Conservation (phyloP, 92 coral and sea anemone species). For the Diadumene lineata region DNA sequence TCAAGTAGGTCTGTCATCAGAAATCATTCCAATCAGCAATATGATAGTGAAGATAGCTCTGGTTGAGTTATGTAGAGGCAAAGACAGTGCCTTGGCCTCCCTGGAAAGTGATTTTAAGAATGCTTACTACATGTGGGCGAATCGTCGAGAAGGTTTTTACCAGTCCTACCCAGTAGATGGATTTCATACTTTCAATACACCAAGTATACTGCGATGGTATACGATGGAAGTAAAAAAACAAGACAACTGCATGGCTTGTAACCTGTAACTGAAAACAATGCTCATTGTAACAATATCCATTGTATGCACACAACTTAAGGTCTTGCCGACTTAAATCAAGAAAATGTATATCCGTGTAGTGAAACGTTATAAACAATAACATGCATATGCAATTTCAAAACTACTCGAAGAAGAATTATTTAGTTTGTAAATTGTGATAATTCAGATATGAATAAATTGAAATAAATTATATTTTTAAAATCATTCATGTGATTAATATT, state of each 20-base stretch:
- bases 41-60: constrained; percentile 88
- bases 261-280: not conserved
- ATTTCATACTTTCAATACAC: constrained; percentile 73
- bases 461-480: too few species aligned
- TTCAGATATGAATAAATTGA: too few species aligned
- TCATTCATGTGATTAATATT: too few species aligned
- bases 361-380: too few species aligned
- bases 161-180: constrained; percentile 71
- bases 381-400: too few species aligned
- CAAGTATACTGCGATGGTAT: constrained; percentile 90
- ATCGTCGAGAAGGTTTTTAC: constrained; percentile 79
- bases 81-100: constrained; percentile 81
- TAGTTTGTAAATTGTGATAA: too few species aligned
- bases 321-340: not conserved
- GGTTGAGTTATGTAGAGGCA: constrained; percentile 86
- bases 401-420: too few species aligned
- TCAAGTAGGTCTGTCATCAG: constrained; percentile 94
- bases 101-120: constrained; percentile 78
- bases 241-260: constrained; percentile 71
- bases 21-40: constrained; percentile 81
- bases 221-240: constrained; percentile 72
- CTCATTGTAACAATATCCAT: not conserved
- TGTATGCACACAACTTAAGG: not conserved
- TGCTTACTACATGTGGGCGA: constrained; percentile 91
- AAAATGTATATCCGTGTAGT: not conserved